A percentile compares a stretch with the other conserved stretches of the same genome.
Evolutionary conservation across 2,113 vertebrate genomes (phyloP).

Genomic region (Paratilapia polleni): DNA sequence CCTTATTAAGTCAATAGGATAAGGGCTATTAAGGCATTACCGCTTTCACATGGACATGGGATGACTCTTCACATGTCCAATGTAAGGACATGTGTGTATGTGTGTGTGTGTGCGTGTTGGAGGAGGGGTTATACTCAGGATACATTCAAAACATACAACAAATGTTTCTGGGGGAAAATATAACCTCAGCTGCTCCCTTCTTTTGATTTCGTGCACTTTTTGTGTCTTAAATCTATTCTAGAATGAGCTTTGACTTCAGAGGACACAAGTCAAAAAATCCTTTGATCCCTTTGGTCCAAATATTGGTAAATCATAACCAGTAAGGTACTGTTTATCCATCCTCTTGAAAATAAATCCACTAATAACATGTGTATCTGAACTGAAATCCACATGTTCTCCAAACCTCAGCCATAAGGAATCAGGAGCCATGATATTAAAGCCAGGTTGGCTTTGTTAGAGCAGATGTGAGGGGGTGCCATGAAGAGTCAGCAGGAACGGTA

Average conservation of each 20-base stretch:
- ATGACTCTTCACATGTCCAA: conserved; percentile 63
- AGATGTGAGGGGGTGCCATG: conserved; percentile 7
- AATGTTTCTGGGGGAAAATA: neutral
- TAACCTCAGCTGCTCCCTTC: neutral
- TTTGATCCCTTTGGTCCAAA: conserved; percentile 3
- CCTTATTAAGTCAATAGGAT: conserved; percentile 77
- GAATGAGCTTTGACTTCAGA: conserved; percentile 29
- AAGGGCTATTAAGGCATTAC: conserved; percentile 75
- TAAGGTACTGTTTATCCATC: conserved; percentile 8
- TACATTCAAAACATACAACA: neutral
- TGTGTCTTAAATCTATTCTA: neutral
- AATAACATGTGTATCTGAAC: neutral
- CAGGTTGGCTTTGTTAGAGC: conserved; percentile 15
- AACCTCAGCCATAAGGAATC: conserved; percentile 5
- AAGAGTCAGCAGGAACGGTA: conserved; percentile 34
- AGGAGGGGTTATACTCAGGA: neutral
- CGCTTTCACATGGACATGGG: conserved; percentile 73
- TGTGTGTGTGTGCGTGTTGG: neutral
- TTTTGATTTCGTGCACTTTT: neutral
- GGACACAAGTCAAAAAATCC: neutral
- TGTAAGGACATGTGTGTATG: neutral
- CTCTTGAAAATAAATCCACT: neutral
- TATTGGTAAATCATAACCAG: conserved; percentile 26
- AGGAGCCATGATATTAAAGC: conserved; percentile 22
- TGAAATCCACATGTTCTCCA: conserved; percentile 19